phyloP scores from a whole-genome alignment of 2,888 invertebrate genomes.

The Parnassius smintheus region DNA sequence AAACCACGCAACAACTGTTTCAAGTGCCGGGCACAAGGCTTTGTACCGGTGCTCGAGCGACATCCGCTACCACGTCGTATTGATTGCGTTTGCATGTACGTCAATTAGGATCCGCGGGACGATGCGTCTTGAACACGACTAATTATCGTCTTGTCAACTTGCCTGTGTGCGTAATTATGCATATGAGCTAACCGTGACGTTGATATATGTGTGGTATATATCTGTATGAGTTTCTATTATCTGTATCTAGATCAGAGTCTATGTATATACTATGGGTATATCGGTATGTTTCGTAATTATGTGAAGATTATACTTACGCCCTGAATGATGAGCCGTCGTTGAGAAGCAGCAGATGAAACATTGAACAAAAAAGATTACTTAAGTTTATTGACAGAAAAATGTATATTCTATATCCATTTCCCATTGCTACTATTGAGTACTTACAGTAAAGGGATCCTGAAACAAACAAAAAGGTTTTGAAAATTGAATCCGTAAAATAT shows the following conservation, averaged over 20 bases:
- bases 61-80: conserved; percentile 69
- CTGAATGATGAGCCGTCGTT: conserved; percentile 20
- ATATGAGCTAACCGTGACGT: conserved; percentile 58
- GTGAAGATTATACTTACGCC: conserved; percentile 28
- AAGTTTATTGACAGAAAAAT: too few relatives aligned
- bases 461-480: conserved; percentile 64
- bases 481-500: background rate
- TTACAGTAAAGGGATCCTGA: conserved; percentile 84
- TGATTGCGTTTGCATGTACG: conserved; percentile 80
- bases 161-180: conserved; percentile 56
- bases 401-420: too few relatives aligned
- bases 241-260: background rate
- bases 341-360: conserved; percentile 21
- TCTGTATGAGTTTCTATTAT: conserved; percentile 19
- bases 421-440: conserved; percentile 32
- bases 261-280: background rate
- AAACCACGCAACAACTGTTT: conserved; percentile 19
- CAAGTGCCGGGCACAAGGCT: conserved; percentile 34
- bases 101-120: conserved; percentile 75
- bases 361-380: conserved; percentile 5
- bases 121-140: conserved; percentile 73
- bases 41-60: conserved; percentile 46
- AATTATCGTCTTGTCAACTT: conserved; percentile 72
- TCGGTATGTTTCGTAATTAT: conserved; percentile 3
- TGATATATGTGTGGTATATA: conserved; percentile 37